Conservation (phyloP, 2,113 vertebrate species). For the Eleginops maclovinus region DNA sequence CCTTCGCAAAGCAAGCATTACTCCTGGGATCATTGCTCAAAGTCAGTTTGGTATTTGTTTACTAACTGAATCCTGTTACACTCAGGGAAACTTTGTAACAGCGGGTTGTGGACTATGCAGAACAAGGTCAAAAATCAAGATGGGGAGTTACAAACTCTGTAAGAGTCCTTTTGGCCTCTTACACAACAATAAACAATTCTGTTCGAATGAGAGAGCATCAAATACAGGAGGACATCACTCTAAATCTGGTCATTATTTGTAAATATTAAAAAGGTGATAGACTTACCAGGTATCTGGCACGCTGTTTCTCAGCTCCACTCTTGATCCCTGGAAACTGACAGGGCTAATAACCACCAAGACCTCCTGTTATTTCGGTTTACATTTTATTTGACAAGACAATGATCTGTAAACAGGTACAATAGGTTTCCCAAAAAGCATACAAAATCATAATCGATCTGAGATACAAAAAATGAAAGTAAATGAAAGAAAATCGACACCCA, state of each 20-base stretch:
- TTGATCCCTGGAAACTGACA: neutral
- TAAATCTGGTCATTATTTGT: neutral
- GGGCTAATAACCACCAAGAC: constrained; percentile 23
- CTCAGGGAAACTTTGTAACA: neutral
- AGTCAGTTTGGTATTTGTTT: neutral
- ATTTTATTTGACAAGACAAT: constrained; percentile 85
- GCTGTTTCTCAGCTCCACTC: neutral
- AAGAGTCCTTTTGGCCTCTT: too few species aligned
- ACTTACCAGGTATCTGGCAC: neutral
- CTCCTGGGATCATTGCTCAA: neutral
- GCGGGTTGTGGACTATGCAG: neutral
- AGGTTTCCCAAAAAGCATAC: constrained; percentile 73
- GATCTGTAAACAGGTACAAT: constrained; percentile 81
- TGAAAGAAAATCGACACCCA: constrained; percentile 39
- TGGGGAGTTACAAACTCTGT: neutral
- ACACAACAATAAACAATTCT: too few species aligned
- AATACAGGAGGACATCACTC: neutral
- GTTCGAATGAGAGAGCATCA: neutral
- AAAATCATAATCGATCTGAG: constrained; percentile 63
- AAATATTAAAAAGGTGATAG: neutral
- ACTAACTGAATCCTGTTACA: neutral
- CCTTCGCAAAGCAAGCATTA: too few species aligned
- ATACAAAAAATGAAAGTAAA: constrained; percentile 47
- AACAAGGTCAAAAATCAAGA: neutral
- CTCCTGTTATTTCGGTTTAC: constrained; percentile 52